Conservation (phyloP, 2,888 invertebrate species). For the Hemaris fuciformis region DNA sequence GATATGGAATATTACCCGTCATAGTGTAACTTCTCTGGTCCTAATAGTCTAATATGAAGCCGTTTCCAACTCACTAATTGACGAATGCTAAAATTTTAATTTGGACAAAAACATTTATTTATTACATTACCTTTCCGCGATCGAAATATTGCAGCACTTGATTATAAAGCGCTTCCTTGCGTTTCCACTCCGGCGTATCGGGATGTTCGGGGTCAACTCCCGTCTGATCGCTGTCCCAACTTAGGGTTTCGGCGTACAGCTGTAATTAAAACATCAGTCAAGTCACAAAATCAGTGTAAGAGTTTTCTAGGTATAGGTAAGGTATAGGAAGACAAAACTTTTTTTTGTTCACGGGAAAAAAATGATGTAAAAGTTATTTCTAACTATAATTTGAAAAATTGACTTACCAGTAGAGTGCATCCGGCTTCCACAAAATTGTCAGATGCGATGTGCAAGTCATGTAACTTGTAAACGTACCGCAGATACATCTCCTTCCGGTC, state of each 20-base stretch:
- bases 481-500: constrained; percentile 97
- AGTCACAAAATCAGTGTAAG: too few species aligned
- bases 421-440: constrained; percentile 98
- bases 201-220: constrained; percentile 86
- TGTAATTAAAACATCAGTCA: constrained; percentile 31
- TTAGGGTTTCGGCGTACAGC: constrained; percentile 94
- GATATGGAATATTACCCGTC: too few species aligned
- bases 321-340: too few species aligned
- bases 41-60: too few species aligned
- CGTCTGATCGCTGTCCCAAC: constrained; percentile 88
- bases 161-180: constrained; percentile 93
- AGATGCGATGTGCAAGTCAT: constrained; percentile 94
- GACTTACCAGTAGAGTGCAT: constrained; percentile 89
- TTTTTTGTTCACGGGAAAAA: too few species aligned
- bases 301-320: too few species aligned
- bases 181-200: constrained; percentile 92
- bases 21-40: too few species aligned
- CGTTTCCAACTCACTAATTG: too few species aligned
- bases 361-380: too few species aligned
- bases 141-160: constrained; percentile 96
- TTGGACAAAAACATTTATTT: too few species aligned
- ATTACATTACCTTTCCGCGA: constrained; percentile 93
- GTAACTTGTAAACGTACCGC: constrained; percentile 96
- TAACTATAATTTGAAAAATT: background rate
- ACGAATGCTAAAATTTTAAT: too few species aligned